These are phyloP conservation scores for Zalophus californianus DNA, from an alignment of 2,797 vertebrate genomes.

Conservation along the genomic window DNA sequence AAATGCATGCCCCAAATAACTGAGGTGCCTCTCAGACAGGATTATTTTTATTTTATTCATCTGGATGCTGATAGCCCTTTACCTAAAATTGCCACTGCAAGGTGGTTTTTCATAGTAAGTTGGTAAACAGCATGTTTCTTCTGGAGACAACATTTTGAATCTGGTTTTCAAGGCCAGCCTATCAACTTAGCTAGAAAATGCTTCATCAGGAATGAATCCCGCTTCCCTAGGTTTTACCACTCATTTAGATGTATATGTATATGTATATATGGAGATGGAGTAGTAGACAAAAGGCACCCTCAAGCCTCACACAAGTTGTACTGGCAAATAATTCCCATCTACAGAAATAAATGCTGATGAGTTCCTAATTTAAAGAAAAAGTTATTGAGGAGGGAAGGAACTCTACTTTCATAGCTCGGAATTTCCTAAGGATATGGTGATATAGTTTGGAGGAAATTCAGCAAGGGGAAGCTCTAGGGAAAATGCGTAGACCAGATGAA, in stretches of 20 bases:
- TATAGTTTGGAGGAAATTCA: background rate
- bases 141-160: background rate
- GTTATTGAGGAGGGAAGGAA: background rate
- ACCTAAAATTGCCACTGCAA: background rate
- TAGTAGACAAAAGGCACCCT: background rate
- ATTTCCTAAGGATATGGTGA: background rate
- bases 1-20: background rate
- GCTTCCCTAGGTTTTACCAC: background rate
- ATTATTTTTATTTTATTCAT: background rate
- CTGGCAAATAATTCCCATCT: background rate
- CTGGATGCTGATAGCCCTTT: background rate
- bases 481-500: background rate
- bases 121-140: background rate
- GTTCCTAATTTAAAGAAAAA: background rate
- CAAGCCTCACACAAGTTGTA: rapidly evolving
- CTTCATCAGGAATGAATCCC: background rate
- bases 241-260: background rate
- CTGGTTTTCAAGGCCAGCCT: background rate
- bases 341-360: background rate
- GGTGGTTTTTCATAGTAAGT: background rate
- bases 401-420: background rate
- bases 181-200: background rate
- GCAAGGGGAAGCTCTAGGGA: background rate
- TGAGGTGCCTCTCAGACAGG: background rate
- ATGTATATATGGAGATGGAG: background rate